These are phyloP conservation scores for Anhinga rufa DNA, from an alignment of 2,113 vertebrate species.

Conservation along the genomic window DNA sequence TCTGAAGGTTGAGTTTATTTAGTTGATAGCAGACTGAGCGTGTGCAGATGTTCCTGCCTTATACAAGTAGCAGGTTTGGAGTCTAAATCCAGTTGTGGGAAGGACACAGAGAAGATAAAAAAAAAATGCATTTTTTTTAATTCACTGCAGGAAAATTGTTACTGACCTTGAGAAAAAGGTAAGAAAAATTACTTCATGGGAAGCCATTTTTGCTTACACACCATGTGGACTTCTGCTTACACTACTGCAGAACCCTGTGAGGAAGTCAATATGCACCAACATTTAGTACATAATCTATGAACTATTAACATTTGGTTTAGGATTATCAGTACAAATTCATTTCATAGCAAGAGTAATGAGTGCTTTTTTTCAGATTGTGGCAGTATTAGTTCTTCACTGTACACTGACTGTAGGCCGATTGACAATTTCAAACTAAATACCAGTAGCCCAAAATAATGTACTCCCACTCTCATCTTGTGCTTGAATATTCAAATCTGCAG, in stretches of 20 bases:
- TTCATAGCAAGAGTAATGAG: slow-evolving; percentile 3
- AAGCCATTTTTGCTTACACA: background rate
- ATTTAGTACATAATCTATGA: slow-evolving; percentile 29
- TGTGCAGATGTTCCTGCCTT: background rate
- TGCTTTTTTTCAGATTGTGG: background rate
- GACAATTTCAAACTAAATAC: slow-evolving; percentile 42
- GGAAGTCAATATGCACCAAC: background rate
- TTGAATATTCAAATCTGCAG: slow-evolving; percentile 66
- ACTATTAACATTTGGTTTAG: slow-evolving; percentile 51
- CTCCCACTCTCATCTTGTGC: slow-evolving; percentile 44
- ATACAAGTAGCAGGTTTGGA: background rate
- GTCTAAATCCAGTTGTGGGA: slow-evolving; percentile 16
- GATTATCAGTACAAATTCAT: slow-evolving; percentile 31
- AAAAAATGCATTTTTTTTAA: background rate
- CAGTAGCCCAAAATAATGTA: slow-evolving; percentile 43
- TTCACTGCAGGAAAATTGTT: slow-evolving; percentile 2
- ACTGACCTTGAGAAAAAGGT: background rate
- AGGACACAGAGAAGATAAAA: background rate
- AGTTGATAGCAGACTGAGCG: background rate
- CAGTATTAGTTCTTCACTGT: slow-evolving; percentile 21
- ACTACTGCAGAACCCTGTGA: background rate
- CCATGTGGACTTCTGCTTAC: background rate
- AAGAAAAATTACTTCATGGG: background rate
- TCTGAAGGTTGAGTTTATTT: slow-evolving; percentile 22
- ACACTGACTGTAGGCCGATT: background rate